Percentiles rank a stretch among this genome's conserved stretches.
Conservation (phyloP, 2,797 vertebrate genomes). For the Coreius guichenoti region DNA sequence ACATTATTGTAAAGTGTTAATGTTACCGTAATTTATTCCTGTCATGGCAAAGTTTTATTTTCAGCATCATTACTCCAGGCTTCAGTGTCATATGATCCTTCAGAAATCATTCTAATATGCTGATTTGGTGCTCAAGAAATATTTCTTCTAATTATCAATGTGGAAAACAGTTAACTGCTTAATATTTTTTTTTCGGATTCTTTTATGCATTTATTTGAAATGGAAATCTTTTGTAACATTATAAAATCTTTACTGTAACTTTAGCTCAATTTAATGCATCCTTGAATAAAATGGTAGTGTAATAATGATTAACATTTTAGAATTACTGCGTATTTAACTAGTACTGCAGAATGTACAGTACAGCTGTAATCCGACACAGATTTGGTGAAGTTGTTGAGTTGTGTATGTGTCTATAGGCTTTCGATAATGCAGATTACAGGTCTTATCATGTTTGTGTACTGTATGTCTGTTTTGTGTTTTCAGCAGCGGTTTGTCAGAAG, state of each 20-base stretch:
- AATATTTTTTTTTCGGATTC: not conserved
- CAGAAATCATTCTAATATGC: not conserved
- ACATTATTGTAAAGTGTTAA: too few species aligned
- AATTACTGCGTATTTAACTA: not conserved
- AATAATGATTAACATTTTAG: not conserved
- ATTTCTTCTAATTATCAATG: not conserved
- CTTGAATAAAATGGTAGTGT: not conserved
- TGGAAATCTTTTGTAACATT: not conserved
- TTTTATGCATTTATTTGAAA: not conserved
- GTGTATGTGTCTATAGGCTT: not conserved
- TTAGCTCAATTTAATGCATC: not conserved
- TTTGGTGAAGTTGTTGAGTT: slow-evolving; percentile 5
- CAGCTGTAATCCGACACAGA: not conserved
- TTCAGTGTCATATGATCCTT: not conserved
- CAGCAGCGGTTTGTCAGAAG: slow-evolving; percentile 32
- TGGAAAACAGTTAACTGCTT: not conserved
- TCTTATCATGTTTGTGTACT: slow-evolving; percentile 25
- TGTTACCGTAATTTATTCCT: not conserved
- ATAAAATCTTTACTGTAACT: not conserved
- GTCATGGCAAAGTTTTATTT: not conserved
- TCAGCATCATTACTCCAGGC: not conserved
- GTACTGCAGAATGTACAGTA: not conserved
- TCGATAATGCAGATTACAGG: slow-evolving; percentile 23
- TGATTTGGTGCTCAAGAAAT: not conserved
- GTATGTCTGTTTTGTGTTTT: slow-evolving; percentile 22